Conservation (phyloP, 2,888 invertebrate species). For the Oithona nana region DNA sequence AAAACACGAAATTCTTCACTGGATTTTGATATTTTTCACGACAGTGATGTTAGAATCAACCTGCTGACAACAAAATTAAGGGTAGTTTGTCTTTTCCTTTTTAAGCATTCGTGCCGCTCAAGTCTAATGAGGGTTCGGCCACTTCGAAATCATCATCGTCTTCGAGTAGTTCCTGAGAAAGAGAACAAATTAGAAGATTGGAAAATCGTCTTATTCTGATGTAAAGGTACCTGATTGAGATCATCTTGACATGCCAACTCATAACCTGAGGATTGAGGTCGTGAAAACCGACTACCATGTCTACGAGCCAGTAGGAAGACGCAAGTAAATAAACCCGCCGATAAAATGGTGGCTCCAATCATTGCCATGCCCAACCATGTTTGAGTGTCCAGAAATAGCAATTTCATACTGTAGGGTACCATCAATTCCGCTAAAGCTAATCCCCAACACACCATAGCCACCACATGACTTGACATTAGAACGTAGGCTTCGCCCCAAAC, state of each 20-base stretch:
- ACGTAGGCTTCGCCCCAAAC: conserved; percentile 7
- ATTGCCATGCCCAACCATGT: conserved; percentile 12
- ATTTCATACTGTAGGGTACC: not conserved
- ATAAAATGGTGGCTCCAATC: conserved; percentile 2
- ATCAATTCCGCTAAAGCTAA: conserved; percentile 2
- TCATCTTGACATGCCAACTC: conserved; percentile 10
- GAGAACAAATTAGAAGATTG: no score
- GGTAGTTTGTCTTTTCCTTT: no score
- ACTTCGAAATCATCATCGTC: conserved; percentile 11
- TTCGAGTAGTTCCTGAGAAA: conserved; percentile 1
- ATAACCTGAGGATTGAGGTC: conserved; percentile 10
- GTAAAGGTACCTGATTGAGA: no score
- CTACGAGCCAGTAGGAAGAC: conserved; percentile 4
- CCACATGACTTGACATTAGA: not conserved
- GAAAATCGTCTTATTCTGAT: no score
- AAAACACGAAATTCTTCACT: no score
- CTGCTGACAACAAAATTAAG: no score
- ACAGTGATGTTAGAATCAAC: no score
- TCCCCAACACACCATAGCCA: conserved; percentile 1
- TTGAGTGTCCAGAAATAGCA: conserved; percentile 1
- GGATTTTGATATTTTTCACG: no score
- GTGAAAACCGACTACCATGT: conserved; percentile 1
- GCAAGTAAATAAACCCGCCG: not conserved
- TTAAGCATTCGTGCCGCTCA: not conserved
- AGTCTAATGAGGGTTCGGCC: not conserved